Evolutionary conservation across 2,797 vertebrate genomes (phyloP).

Genomic region (Amphiprion clarkii): DNA sequence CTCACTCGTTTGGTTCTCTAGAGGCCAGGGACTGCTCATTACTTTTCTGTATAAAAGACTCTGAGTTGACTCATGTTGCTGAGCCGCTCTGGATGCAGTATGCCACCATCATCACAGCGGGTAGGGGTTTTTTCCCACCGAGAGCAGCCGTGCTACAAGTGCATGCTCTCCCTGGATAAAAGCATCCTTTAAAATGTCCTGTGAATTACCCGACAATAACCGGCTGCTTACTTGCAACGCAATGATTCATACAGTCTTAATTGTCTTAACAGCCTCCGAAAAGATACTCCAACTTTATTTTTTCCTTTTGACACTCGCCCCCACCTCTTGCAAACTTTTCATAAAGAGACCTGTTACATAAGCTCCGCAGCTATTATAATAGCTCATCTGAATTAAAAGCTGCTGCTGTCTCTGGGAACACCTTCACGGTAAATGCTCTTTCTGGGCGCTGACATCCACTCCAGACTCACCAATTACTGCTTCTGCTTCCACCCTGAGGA

Average conservation of each 20-base stretch:
- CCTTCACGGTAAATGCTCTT: constrained; percentile 28
- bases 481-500: constrained; percentile 22
- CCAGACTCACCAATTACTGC: constrained; percentile 36
- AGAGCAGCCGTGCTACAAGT: constrained; percentile 9
- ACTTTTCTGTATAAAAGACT: constrained; percentile 13
- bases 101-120: constrained; percentile 3
- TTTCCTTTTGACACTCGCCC: constrained; percentile 5
- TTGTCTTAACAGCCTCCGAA: constrained; percentile 34
- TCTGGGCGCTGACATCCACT: constrained; percentile 29
- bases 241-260: constrained; percentile 23
- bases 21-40: constrained; percentile 2
- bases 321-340: constrained; percentile 23
- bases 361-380: constrained; percentile 20
- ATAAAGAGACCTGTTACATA: constrained; percentile 15
- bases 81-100: constrained; percentile 9
- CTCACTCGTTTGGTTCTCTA: constrained; percentile 6
- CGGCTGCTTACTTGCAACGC: constrained; percentile 29
- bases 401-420: constrained; percentile 27
- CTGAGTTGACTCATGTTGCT: constrained; percentile 10
- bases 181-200: constrained; percentile 30
- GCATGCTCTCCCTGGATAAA: constrained; percentile 12
- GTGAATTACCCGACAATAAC: constrained; percentile 11
- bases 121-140: constrained; percentile 16
- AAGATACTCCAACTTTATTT: constrained; percentile 20
- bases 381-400: constrained; percentile 41